Conservation (phyloP, 1,140 invertebrate genomes). For the Vollenhovia emeryi region DNA sequence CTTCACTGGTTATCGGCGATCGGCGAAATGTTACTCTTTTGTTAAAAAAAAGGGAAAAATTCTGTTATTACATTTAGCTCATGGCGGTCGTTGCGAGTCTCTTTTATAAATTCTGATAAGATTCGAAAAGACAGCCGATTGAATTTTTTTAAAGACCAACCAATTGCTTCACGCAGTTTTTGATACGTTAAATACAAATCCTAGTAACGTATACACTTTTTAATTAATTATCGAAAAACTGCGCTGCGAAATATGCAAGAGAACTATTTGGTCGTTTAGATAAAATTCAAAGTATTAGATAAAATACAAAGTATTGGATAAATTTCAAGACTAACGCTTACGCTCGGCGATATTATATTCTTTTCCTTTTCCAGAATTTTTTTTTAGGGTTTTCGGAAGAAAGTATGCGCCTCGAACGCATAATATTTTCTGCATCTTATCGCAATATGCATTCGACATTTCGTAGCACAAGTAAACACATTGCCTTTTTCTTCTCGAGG, state of each 20-base stretch:
- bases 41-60: background rate
- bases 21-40: background rate
- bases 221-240: background rate
- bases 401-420: background rate
- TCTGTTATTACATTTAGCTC: background rate
- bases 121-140: background rate
- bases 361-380: background rate
- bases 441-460: background rate
- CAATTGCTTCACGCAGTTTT: background rate
- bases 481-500: background rate
- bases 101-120: background rate
- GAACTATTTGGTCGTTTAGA: background rate
- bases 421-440: background rate
- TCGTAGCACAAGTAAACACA: background rate
- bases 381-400: background rate
- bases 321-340: too few relatives aligned
- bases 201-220: background rate
- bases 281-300: too few relatives aligned
- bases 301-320: too few relatives aligned
- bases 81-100: background rate
- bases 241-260: background rate
- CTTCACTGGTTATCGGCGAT: constrained; percentile 20
- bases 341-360: background rate
- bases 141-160: background rate
- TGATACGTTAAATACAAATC: background rate